Evolutionary conservation across 2,113 vertebrate genomes (phyloP).

Genomic region (Tupaia chinensis): DNA sequence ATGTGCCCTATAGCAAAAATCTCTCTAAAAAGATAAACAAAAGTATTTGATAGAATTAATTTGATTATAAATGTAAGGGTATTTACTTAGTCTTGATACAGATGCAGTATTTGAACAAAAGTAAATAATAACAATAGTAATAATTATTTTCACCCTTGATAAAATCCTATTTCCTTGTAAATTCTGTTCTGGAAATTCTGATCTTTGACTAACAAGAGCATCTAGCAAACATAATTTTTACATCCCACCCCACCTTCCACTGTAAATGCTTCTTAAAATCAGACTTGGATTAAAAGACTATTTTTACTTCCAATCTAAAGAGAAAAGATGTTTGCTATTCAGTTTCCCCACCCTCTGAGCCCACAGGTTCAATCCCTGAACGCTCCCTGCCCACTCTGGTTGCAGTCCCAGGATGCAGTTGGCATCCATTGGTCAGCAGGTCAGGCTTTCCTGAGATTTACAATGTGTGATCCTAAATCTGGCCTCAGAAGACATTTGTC

Average conservation of each 20-base stretch:
- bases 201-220: neutral
- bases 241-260: neutral
- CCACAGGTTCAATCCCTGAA: neutral
- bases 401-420: neutral
- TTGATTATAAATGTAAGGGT: neutral
- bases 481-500: neutral
- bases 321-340: neutral
- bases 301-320: neutral
- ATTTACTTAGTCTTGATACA: neutral
- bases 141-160: neutral
- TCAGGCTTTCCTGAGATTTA: neutral
- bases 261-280: neutral
- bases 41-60: neutral
- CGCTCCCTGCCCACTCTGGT: neutral
- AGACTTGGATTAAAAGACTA: neutral
- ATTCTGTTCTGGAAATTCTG: neutral
- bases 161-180: constrained; percentile 32
- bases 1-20: too few species aligned
- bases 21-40: neutral
- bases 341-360: neutral
- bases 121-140: neutral
- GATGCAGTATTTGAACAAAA: neutral
- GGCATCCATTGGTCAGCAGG: neutral
- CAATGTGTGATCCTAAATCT: neutral
- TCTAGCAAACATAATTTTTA: neutral